Conservation (phyloP, 2,888 invertebrate species). For the Sinhomidia bicolor region DNA sequence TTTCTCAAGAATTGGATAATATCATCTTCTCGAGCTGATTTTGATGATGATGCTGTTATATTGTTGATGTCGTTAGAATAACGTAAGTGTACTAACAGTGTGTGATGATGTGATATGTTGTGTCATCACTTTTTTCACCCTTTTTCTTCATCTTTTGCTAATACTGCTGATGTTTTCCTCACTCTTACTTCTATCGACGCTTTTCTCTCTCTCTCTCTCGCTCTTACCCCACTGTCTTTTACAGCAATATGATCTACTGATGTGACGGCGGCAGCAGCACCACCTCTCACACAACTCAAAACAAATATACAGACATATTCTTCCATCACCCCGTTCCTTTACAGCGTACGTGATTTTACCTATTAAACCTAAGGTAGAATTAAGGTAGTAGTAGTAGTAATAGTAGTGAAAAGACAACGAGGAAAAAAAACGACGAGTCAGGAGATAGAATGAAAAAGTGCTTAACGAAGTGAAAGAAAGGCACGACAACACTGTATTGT, state of each 20-base stretch:
- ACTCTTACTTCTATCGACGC: not conserved
- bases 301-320: slow-evolving; percentile 6
- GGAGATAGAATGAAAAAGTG: slow-evolving; percentile 46
- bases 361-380: slow-evolving; percentile 41
- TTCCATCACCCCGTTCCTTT: not conserved
- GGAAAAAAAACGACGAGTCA: slow-evolving; percentile 43
- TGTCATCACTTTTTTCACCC: slow-evolving; percentile 38
- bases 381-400: too few relatives aligned
- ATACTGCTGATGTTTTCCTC: slow-evolving; percentile 17
- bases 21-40: slow-evolving; percentile 28
- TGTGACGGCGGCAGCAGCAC: slow-evolving; percentile 19
- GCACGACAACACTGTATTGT: slow-evolving; percentile 3
- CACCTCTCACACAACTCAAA: not conserved
- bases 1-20: slow-evolving; percentile 34
- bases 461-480: slow-evolving; percentile 63
- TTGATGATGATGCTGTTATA: slow-evolving; percentile 7
- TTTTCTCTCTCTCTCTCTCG: not conserved
- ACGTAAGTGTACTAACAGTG: not conserved
- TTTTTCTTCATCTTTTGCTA: slow-evolving; percentile 21
- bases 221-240: not conserved
- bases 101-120: not conserved
- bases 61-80: slow-evolving; percentile 29
- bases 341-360: slow-evolving; percentile 33
- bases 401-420: too few relatives aligned
- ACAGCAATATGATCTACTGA: not conserved